phyloP scores from a whole-genome alignment of 1,140 invertebrate species.

The Brachionus plicatilis region DNA sequence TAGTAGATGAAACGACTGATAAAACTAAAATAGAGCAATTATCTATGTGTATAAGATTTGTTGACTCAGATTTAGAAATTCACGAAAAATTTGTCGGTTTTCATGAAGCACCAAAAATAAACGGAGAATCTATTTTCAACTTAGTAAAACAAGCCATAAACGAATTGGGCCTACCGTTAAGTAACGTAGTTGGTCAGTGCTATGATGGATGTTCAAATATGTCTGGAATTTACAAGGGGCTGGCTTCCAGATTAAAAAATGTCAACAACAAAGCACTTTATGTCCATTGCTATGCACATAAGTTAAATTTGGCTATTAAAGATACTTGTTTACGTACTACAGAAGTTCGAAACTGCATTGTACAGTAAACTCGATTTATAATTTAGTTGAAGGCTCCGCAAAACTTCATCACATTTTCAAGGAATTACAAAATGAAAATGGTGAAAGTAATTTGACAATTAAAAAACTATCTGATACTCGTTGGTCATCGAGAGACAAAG shows the following conservation, averaged over 20 bases:
- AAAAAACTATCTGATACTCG: constrained; percentile 2
- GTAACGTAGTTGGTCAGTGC: background rate
- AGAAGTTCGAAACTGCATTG: constrained; percentile 9
- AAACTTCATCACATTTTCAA: constrained; percentile 28
- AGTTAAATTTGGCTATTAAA: background rate
- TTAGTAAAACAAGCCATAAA: background rate
- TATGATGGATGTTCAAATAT: constrained; percentile 8
- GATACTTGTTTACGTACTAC: background rate
- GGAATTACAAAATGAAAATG: background rate
- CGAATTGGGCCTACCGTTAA: background rate
- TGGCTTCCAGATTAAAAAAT: background rate
- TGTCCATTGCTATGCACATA: constrained; percentile 22
- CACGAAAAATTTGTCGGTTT: constrained; percentile 9
- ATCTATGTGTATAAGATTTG: background rate
- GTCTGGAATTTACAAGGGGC: background rate
- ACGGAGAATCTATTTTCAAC: background rate
- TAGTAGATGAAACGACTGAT: background rate
- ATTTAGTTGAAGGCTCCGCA: constrained; percentile 11
- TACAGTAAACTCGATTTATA: constrained; percentile 1
- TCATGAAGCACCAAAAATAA: background rate
- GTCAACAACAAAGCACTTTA: background rate
- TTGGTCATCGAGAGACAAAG: background rate
- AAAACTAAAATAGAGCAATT: background rate
- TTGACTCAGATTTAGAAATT: background rate
- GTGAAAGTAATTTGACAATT: background rate